These are phyloP conservation scores for Hipposideros larvatus DNA, from an alignment of 2,797 vertebrate species.

Conservation along the genomic window DNA sequence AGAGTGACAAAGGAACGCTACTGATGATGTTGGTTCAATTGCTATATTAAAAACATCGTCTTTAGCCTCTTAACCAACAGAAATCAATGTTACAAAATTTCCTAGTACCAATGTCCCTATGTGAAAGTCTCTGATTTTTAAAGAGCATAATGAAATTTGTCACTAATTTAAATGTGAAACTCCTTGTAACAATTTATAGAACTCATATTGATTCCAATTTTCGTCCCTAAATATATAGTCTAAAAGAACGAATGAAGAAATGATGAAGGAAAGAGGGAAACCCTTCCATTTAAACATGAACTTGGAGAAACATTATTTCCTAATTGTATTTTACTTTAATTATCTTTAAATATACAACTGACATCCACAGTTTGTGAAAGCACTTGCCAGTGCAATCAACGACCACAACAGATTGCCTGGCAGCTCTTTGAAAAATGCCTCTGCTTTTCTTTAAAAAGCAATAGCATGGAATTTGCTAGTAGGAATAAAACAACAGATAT, in stretches of 20 bases:
- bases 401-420: constrained; percentile 88
- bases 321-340: constrained; percentile 84
- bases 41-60: constrained; percentile 30
- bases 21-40: neutral
- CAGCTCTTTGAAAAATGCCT: constrained; percentile 86
- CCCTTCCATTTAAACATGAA: constrained; percentile 54
- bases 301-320: constrained; percentile 81
- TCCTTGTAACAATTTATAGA: constrained; percentile 43
- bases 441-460: constrained; percentile 87
- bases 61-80: neutral
- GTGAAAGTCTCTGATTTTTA: constrained; percentile 16
- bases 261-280: neutral
- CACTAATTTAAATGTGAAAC: constrained; percentile 31
- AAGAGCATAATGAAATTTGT: constrained; percentile 27
- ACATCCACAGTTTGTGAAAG: constrained; percentile 87
- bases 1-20: neutral
- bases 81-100: constrained; percentile 44
- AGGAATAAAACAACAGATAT: constrained; percentile 79
- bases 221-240: constrained; percentile 47
- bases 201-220: constrained; percentile 31
- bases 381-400: constrained; percentile 87
- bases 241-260: constrained; percentile 53
- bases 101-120: neutral
- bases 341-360: constrained; percentile 85
- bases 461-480: constrained; percentile 82